Conservation (phyloP, 2,113 vertebrate genomes). For the Craseonycteris thonglongyai region DNA sequence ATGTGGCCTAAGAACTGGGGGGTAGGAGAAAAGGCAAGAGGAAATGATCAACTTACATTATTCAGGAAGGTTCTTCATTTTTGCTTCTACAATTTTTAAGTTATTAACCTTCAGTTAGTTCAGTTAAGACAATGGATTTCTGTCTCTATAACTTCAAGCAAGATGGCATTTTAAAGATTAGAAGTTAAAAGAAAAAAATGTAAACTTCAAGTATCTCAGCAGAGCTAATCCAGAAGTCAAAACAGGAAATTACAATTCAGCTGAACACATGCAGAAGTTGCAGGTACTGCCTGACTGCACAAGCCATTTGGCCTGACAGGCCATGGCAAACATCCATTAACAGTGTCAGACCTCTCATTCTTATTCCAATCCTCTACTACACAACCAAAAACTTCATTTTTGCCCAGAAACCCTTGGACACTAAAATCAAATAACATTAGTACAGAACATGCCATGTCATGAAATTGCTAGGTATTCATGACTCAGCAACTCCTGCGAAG, state of each 20-base stretch:
- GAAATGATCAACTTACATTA: not conserved
- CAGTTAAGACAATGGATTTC: not conserved
- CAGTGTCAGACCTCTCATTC: constrained; percentile 16
- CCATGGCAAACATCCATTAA: not conserved
- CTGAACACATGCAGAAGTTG: not conserved
- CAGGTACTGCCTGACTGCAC: constrained; percentile 16
- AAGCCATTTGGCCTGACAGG: not conserved
- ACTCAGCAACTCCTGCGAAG: constrained; percentile 65
- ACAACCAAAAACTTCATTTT: not conserved
- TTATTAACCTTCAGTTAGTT: not conserved
- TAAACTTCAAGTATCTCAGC: constrained; percentile 8
- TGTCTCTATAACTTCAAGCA: constrained; percentile 3
- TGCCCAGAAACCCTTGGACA: not conserved
- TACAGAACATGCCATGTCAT: constrained; percentile 65
- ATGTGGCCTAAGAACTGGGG: not conserved
- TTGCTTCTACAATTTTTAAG: not conserved
- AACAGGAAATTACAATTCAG: constrained; percentile 61
- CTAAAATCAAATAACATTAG: constrained; percentile 23
- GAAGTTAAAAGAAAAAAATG: constrained; percentile 21
- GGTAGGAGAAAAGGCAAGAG: not conserved
- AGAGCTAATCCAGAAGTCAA: constrained; percentile 48
- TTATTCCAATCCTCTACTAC: not conserved
- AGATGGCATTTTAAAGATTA: constrained; percentile 15
- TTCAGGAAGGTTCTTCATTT: not conserved
- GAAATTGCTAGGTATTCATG: constrained; percentile 60